Evolutionary conservation across 2,888 invertebrate genomes (phyloP), one percentile per base, ranked within the genome.

Genomic region (Drosophila infuscata): DNA sequence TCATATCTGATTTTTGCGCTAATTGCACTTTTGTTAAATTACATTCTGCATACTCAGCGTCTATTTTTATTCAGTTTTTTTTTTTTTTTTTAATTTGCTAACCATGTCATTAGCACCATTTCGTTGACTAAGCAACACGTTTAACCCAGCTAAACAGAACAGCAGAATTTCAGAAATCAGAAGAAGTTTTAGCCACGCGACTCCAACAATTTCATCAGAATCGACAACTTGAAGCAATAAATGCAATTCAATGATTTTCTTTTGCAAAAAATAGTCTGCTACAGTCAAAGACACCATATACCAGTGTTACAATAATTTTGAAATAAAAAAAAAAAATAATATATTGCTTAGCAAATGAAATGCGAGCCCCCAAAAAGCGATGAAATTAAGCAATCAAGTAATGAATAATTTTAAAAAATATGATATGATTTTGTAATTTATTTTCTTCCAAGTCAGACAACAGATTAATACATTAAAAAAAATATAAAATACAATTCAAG

Each of bases 41-140:
- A 51, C 51, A 74, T 88, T 70, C 60, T 67, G 64, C 63, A 20
- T 30, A 30, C 53, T 83, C 83, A 86, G 86, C 84, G 59, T 57
- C 46, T 46, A 46, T 25, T 46, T 46, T 25, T 25, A 25, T 46
- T 25, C 15, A 25, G 51, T 67, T 68, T 46, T 9, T 3, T 38
- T n/a, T 35, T 3, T n/a, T 35, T 65, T 68, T 53, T 12, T 20
- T 54, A 61, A 38, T 65, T 68, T 58, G 38, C 59, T 52, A 69
- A 63, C 53, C 74, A 62, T 68, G 76, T 72, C 68, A 69, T 66
- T 67, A 71, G 79, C 60, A 69, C 61, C 51, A 56, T 54, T 41
- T 46, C 33, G 38, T 64, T 54, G 53, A 29, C 41, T 60, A 58
- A 59, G 57, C 48, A 41, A 70, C 64, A 59, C 64, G 53, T 17